These are phyloP conservation scores for Drosophila ananassae DNA, from an alignment of 1,140 invertebrate genomes.

Conservation along the genomic window DNA sequence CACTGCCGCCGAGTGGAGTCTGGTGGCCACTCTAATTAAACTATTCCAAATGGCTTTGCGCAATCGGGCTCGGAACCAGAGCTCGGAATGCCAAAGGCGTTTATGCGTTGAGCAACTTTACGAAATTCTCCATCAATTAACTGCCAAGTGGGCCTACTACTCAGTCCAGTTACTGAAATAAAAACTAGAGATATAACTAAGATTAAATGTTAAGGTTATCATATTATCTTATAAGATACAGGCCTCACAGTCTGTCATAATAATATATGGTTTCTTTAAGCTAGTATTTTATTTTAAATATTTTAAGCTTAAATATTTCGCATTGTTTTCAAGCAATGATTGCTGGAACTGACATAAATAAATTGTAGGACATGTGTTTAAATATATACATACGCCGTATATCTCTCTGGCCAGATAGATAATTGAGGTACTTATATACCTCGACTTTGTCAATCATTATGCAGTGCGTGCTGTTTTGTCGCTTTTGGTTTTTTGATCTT, in stretches of 20 bases:
- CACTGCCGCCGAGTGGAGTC: slow-evolving; percentile 1
- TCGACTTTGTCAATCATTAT: slow-evolving; percentile 50
- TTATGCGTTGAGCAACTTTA: slow-evolving; percentile 20
- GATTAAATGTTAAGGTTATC: too few species aligned
- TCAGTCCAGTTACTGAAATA: too few species aligned
- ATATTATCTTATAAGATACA: too few species aligned
- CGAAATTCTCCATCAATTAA: slow-evolving; percentile 28
- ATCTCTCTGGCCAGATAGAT: slow-evolving; percentile 18
- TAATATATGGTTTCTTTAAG: not conserved
- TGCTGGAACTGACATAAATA: slow-evolving; percentile 23
- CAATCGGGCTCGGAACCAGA: slow-evolving; percentile 11
- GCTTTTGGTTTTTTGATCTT: slow-evolving; percentile 37
- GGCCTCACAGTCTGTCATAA: not conserved
- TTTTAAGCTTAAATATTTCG: not conserved
- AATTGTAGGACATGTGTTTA: slow-evolving; percentile 39
- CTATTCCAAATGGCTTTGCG: slow-evolving; percentile 65
- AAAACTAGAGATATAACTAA: too few species aligned
- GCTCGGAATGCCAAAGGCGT: slow-evolving; percentile 23
- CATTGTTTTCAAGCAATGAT: slow-evolving; percentile 1
- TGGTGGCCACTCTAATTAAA: slow-evolving; percentile 59
- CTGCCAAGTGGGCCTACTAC: not conserved
- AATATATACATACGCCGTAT: slow-evolving; percentile 11
- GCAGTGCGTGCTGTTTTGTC: slow-evolving; percentile 53
- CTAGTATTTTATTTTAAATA: not conserved
- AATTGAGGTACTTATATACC: slow-evolving; percentile 20